phyloP scores from a whole-genome alignment of 2,888 invertebrate genomes.

The Pycnomerus fuliginosus region DNA sequence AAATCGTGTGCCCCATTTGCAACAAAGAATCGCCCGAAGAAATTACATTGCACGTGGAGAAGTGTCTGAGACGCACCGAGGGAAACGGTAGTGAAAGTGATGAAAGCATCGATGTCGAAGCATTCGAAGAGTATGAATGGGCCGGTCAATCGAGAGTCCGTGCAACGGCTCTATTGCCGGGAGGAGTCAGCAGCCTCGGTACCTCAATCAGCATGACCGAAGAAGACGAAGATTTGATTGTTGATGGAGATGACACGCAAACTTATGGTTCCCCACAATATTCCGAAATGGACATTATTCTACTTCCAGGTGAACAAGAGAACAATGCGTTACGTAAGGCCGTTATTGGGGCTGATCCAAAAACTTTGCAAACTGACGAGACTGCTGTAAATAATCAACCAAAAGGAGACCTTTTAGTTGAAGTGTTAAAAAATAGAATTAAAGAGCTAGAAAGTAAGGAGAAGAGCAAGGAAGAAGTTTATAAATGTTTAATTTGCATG shows the following conservation, averaged over 20 bases:
- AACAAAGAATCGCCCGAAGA: constrained; percentile 68
- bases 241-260: constrained; percentile 86
- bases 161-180: constrained; percentile 69
- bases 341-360: constrained; percentile 46
- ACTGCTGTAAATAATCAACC: constrained; percentile 13
- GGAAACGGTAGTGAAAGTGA: constrained; percentile 59
- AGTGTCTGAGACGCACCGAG: constrained; percentile 62
- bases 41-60: constrained; percentile 71
- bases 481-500: constrained; percentile 88
- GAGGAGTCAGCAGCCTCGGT: constrained; percentile 61
- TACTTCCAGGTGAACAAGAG: constrained; percentile 59
- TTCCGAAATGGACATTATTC: constrained; percentile 70
- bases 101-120: constrained; percentile 81
- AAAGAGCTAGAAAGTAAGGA: constrained; percentile 70
- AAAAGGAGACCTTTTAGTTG: constrained; percentile 57
- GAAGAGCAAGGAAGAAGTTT: constrained; percentile 60
- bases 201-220: constrained; percentile 50
- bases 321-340: constrained; percentile 58
- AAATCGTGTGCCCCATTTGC: constrained; percentile 78
- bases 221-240: constrained; percentile 75
- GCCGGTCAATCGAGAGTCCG: constrained; percentile 83
- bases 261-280: constrained; percentile 88
- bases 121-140: constrained; percentile 88
- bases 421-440: constrained; percentile 75
- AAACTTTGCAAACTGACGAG: constrained; percentile 21